Base-by-base conservation (phyloP, 2,113 vertebrate genomes). In the Neolamprologus toae region DNA sequence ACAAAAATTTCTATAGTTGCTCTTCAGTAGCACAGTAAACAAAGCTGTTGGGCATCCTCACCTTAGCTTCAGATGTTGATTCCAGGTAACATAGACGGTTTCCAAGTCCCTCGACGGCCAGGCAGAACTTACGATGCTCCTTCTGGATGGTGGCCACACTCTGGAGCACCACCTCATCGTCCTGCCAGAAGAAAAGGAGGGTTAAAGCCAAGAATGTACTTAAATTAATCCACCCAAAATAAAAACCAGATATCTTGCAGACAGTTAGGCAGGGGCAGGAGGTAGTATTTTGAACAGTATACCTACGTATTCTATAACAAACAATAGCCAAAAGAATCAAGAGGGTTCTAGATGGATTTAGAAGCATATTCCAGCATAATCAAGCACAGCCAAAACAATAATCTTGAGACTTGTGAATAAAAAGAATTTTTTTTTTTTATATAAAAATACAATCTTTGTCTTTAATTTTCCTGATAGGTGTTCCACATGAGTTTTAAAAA, bases 141-240 rank as follows among this genome's bases (percentile, higher is more conserved):
- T 99, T 99, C 93, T 98, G 97, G 90, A 98, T 94, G 80, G 93
- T 97, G 83, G 98, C 97, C 45, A 98, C 95, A 90, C 98, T 97
- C 93, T 99, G 98, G 87, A 99, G 98, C 81, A 99, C 98, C 94
- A 99, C 98, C 96, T 99, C 98, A 83, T 99, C 98, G 89, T 99
- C 98, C 98, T 99, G 97, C 88, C 87, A 89, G 76, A 88, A 51
- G 51, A 88, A 92, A 12, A 82, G 9, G 28, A 80, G 84, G 6
- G 19, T 84, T 89, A 88, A 68, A 57, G 80, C 35, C 51, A 71
- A 73, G 47, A 16, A 19, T 49, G 17, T 81, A 23, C 7, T 13
- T 35, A 85, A 40, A 80, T 59, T 40, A 76, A 84, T 86, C 82
- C 9, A 19, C 51, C 37, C 54, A 33, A 87, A 33, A 73, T 53